These are phyloP conservation scores for Hephaestus fuliginosus DNA, from an alignment of 2,797 vertebrate genomes.

Conservation along the genomic window DNA sequence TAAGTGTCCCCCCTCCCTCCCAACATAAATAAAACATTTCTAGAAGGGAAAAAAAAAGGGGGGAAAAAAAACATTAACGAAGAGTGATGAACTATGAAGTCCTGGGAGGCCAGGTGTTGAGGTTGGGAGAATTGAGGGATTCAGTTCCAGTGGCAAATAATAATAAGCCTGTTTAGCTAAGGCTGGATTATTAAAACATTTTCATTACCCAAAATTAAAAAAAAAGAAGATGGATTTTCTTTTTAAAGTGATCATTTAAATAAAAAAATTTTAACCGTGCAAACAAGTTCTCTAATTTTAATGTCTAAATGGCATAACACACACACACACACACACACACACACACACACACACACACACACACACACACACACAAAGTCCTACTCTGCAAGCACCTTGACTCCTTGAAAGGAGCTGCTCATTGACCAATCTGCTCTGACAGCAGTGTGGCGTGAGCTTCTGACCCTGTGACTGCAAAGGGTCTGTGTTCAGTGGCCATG, in stretches of 20 bases:
- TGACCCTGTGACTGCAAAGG: conserved; percentile 82
- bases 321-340: conserved; percentile 32
- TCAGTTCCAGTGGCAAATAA: conserved; percentile 57
- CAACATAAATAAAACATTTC: conserved; percentile 81
- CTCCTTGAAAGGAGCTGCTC: conserved; percentile 71
- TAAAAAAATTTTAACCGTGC: conserved; percentile 31
- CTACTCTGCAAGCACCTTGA: conserved; percentile 67
- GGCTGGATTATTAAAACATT: conserved; percentile 11
- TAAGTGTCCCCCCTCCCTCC: conserved; percentile 75
- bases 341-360: conserved; percentile 27
- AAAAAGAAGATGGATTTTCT: neutral
- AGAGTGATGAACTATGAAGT: conserved; percentile 80
- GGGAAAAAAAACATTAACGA: conserved; percentile 65
- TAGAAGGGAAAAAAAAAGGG: conserved; percentile 41
- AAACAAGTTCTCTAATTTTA: conserved; percentile 31
- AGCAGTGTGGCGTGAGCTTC: conserved; percentile 79
- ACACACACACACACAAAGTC: conserved; percentile 42
- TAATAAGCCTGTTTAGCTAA: conserved; percentile 40
- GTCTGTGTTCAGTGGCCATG: conserved; percentile 82
- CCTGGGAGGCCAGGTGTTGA: conserved; percentile 54
- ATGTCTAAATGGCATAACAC: conserved; percentile 17
- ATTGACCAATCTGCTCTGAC: conserved; percentile 83
- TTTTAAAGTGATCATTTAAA: conserved; percentile 13
- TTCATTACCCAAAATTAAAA: conserved; percentile 1
- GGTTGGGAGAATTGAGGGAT: conserved; percentile 47